Base-by-base conservation (phyloP, 2,797 vertebrate species). In the Karalla daura region DNA sequence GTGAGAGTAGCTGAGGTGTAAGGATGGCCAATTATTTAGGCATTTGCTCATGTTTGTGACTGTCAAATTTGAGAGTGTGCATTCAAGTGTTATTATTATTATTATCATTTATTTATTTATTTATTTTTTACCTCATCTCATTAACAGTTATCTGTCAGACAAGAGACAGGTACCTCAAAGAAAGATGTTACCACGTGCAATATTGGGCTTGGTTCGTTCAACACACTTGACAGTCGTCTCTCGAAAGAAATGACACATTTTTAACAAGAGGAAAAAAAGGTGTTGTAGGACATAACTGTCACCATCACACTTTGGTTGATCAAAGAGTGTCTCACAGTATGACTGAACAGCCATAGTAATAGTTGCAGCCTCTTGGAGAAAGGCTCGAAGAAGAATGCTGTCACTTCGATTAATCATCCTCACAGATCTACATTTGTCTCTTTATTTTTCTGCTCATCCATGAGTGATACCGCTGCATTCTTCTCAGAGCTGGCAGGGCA, bases 241-340 rank as follows among this genome's bases (percentile, higher is more conserved):
- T 52, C 28, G 2, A 10, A 30, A 56, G 40, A 62, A 53, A 23
- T 45, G 45, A 60, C 27, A 58, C 5, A 18, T 65, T 61, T 69
- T 53, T 12, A 44, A 30, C 5, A 32, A n/a, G n/a, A n/a, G n/a
- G 27, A 43, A 24, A 46, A 20, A 12, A 74, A 40, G 24, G 25
- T 72, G 53, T 37, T 0, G 7, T 21, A 17, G 47, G 50, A 64
- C 50, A 28, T 56, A 50, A 65, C 25, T 66, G 79, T 78, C 81
- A 43, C 28, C 21, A 43, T 78, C 43, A 24, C 43, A 47, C 49
- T 43, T 45, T 43, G 39, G 33, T 12, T 66, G 47, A 84, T 74
- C 32, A 53, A 84, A 70, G 58, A 46, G 23, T 12, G 37, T 61
- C 49, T 49, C 35, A 2, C 20, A 21, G 43, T 40, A 28, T 56